phyloP scores from a whole-genome alignment of 2,797 vertebrate genomes.

The Spinibarbus caldwelli region DNA sequence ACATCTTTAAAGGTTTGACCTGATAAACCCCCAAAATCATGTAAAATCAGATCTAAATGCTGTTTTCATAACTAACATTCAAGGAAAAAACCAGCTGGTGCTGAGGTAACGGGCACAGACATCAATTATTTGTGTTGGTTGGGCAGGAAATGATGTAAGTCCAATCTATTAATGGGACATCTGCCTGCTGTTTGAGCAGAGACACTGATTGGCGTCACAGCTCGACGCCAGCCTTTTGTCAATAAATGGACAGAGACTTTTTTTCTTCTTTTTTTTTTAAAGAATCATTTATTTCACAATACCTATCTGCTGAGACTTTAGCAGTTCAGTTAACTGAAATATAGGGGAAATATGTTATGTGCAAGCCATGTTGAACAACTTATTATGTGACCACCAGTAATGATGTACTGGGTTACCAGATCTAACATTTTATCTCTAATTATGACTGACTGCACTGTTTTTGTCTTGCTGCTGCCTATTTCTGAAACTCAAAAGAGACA shows the following conservation, averaged over 20 bases:
- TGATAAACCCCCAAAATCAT: neutral
- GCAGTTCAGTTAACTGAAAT: neutral
- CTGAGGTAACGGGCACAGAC: slow-evolving; percentile 19
- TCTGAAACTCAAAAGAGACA: slow-evolving; percentile 22
- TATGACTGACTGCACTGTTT: neutral
- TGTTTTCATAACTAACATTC: slow-evolving; percentile 1
- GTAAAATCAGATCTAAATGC: slow-evolving; percentile 1
- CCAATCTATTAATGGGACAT: slow-evolving; percentile 43
- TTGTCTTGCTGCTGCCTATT: slow-evolving; percentile 14
- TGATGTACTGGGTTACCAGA: neutral
- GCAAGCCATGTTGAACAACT: neutral
- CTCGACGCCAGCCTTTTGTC: slow-evolving; percentile 1
- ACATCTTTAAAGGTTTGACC: neutral
- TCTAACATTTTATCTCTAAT: slow-evolving; percentile 8
- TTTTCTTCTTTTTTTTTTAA: neutral
- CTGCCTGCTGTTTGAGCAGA: slow-evolving; percentile 49
- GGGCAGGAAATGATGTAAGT: slow-evolving; percentile 53
- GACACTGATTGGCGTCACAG: slow-evolving; percentile 13
- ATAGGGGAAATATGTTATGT: neutral
- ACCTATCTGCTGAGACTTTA: neutral
- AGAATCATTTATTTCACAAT: slow-evolving; percentile 22
- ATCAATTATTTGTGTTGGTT: slow-evolving; percentile 49
- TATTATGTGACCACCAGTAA: neutral
- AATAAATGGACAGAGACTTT: slow-evolving; percentile 1
- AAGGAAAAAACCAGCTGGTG: slow-evolving; percentile 39